These are phyloP conservation scores for Columba livia DNA, from an alignment of 2,113 vertebrate species.

Conservation along the genomic window DNA sequence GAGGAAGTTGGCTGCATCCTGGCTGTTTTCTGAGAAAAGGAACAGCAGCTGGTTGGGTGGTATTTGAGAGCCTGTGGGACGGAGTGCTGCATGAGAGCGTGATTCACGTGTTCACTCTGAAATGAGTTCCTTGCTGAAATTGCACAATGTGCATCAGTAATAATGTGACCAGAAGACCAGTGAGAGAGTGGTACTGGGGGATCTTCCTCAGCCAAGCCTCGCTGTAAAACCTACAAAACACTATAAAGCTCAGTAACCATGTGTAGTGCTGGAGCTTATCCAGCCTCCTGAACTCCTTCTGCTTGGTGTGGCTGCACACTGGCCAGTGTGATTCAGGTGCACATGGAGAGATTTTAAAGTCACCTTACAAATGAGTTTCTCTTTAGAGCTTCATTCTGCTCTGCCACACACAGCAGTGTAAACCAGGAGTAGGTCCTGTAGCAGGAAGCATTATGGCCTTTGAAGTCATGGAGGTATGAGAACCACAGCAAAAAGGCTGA, in stretches of 20 bases:
- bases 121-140: neutral
- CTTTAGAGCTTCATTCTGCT: neutral
- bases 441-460: neutral
- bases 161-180: neutral
- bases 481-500: neutral
- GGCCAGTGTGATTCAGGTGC: neutral
- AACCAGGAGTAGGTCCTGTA: neutral
- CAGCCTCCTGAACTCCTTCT: neutral
- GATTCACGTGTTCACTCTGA: neutral
- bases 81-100: neutral
- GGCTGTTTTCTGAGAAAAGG: neutral
- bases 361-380: neutral
- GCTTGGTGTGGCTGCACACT: neutral
- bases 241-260: neutral
- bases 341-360: neutral
- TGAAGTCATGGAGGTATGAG: rapidly evolving
- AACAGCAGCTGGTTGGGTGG: neutral
- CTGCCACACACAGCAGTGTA: neutral
- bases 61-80: neutral
- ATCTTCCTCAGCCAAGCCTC: neutral
- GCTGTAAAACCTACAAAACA: neutral
- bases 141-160: neutral
- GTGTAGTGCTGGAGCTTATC: neutral
- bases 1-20: neutral
- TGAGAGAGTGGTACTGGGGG: neutral